phyloP scores from a whole-genome alignment of 2,888 invertebrate genomes.

The Napeogenes inachia region DNA sequence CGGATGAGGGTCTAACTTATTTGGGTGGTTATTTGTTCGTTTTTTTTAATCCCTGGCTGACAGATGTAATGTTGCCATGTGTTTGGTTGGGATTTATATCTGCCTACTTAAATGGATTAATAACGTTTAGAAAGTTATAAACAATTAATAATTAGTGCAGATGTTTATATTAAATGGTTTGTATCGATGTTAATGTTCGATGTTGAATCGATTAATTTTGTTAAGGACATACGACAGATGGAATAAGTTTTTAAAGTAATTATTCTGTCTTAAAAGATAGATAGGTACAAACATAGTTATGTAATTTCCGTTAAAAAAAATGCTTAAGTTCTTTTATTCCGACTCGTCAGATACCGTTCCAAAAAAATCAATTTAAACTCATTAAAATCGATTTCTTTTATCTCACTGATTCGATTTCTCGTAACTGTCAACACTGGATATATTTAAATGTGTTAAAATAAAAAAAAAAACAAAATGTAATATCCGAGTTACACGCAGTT shows the following conservation, averaged over 20 bases:
- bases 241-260: too few species aligned
- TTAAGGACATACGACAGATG: too few species aligned
- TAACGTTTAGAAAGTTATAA: slow-evolving; percentile 25
- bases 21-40: slow-evolving; percentile 49
- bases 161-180: slow-evolving; percentile 3
- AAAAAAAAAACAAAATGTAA: slow-evolving; percentile 20
- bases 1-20: slow-evolving; percentile 6
- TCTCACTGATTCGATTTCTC: slow-evolving; percentile 30
- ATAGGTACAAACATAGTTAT: too few species aligned
- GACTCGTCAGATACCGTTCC: slow-evolving; percentile 24
- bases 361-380: slow-evolving; percentile 25
- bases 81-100: slow-evolving; percentile 51
- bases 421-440: slow-evolving; percentile 36
- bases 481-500: slow-evolving; percentile 18
- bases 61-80: slow-evolving; percentile 74
- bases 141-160: slow-evolving; percentile 18
- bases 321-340: slow-evolving; percentile 9
- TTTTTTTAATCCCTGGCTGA: slow-evolving; percentile 67
- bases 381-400: slow-evolving; percentile 23
- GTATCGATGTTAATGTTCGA: slow-evolving; percentile 3
- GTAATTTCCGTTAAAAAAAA: too few species aligned
- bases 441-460: slow-evolving; percentile 23
- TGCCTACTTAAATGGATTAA: slow-evolving; percentile 35
- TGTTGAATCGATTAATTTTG: not conserved
- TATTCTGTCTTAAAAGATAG: too few species aligned